phyloP scores from a whole-genome alignment of 2,888 invertebrate genomes.

The Oithona nana region DNA sequence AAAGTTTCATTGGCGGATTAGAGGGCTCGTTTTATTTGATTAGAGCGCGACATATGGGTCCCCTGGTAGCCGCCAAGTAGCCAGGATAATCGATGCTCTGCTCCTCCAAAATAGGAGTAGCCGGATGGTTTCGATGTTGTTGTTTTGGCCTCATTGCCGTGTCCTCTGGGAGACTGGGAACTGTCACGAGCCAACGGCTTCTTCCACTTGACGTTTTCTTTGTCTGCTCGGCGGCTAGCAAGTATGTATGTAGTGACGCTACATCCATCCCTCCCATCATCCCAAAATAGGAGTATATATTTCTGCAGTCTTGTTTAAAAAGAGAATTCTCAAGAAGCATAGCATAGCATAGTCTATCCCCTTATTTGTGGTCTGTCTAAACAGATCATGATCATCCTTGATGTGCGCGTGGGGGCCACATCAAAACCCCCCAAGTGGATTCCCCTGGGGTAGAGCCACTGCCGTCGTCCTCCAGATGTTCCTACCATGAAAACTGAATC shows the following conservation, averaged over 20 bases:
- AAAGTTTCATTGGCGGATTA: slow-evolving; percentile 9
- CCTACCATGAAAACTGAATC: neutral
- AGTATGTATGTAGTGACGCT: too few relatives aligned
- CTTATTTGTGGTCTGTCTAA: neutral
- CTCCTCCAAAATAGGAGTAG: neutral
- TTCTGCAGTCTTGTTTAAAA: too few relatives aligned
- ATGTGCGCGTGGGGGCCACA: neutral
- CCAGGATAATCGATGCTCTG: neutral
- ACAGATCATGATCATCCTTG: neutral
- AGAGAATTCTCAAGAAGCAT: neutral
- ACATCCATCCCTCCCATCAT: too few relatives aligned
- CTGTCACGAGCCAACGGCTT: neutral
- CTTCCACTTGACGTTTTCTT: neutral
- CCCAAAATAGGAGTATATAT: too few relatives aligned
- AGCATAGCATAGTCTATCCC: too few relatives aligned
- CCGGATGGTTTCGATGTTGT: neutral
- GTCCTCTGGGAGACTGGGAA: neutral
- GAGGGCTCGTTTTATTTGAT: slow-evolving; percentile 8
- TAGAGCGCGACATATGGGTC: neutral
- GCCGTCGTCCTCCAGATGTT: neutral
- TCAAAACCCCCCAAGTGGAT: neutral
- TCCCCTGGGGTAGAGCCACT: neutral
- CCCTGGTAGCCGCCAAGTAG: neutral
- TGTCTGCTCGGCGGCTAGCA: neutral
- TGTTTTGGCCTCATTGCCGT: neutral